Percentiles rank a stretch among this genome's conserved stretches.
Evolutionary conservation across 2,888 invertebrate species (phyloP).

Genomic region (Teleiodes luculella): DNA sequence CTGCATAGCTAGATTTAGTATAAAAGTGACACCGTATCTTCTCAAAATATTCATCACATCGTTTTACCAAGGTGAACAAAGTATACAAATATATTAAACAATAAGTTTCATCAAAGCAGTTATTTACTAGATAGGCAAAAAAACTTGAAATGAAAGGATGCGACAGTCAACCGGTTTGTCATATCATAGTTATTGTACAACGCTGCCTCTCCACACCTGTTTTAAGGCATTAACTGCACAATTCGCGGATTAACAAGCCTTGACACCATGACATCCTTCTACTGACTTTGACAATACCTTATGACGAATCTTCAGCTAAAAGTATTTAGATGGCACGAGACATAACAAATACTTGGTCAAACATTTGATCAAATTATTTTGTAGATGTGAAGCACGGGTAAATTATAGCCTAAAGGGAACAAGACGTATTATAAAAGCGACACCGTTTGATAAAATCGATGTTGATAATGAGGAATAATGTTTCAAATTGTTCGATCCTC

Average conservation of each 20-base stretch:
- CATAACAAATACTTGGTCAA: too few relatives aligned
- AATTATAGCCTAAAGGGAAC: too few relatives aligned
- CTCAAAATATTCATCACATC: too few relatives aligned
- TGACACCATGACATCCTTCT: conserved; percentile 37
- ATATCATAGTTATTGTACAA: conserved; percentile 29
- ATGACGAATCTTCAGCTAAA: background rate
- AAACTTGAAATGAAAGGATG: conserved; percentile 25
- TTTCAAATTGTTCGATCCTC: too few relatives aligned
- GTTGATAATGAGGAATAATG: too few relatives aligned
- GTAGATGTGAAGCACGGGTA: too few relatives aligned
- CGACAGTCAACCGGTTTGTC: conserved; percentile 6
- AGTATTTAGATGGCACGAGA: too few relatives aligned
- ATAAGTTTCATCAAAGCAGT: background rate
- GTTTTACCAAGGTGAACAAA: background rate
- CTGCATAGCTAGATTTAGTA: too few relatives aligned
- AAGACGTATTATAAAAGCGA: too few relatives aligned
- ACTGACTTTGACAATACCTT: background rate
- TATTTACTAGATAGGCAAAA: background rate
- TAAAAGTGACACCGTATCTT: too few relatives aligned
- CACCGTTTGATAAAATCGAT: too few relatives aligned
- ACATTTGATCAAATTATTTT: too few relatives aligned
- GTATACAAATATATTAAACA: background rate
- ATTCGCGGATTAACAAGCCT: conserved; percentile 32
- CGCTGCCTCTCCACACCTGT: conserved; percentile 36
- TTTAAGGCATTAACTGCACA: conserved; percentile 31